Conservation (phyloP, 2,888 invertebrate species). For the Pollenia angustigena region DNA sequence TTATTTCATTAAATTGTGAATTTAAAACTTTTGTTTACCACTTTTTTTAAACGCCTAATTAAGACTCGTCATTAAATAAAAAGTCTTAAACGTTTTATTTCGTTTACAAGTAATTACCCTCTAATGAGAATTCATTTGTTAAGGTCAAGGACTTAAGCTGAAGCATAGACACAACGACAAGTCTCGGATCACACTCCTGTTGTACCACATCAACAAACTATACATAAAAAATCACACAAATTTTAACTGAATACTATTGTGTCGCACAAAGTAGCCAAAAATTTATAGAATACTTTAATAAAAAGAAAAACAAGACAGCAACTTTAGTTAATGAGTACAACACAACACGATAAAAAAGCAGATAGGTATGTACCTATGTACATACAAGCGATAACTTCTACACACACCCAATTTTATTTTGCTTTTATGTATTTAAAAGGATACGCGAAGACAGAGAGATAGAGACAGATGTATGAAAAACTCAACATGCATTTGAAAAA, state of each 20-base stretch:
- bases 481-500: constrained; percentile 11
- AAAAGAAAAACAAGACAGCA: constrained; percentile 13
- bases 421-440: too few species aligned
- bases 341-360: constrained; percentile 53
- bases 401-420: not conserved
- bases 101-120: constrained; percentile 30
- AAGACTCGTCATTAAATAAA: too few species aligned
- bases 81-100: not conserved
- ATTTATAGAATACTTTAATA: not conserved
- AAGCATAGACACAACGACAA: not conserved
- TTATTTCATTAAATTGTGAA: too few species aligned
- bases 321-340: constrained; percentile 57
- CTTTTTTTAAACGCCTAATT: too few species aligned
- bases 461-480: not conserved
- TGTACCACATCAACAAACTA: too few species aligned
- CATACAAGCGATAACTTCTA: not conserved
- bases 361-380: not conserved
- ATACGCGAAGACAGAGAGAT: not conserved
- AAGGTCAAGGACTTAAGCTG: constrained; percentile 29
- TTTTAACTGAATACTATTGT: not conserved
- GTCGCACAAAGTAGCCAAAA: constrained; percentile 20
- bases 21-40: too few species aligned
- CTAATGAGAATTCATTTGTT: constrained; percentile 51
- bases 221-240: too few species aligned
- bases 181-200: not conserved